These are phyloP conservation scores for Neoarius graeffei DNA, from an alignment of 2,113 vertebrate species.

Conservation along the genomic window DNA sequence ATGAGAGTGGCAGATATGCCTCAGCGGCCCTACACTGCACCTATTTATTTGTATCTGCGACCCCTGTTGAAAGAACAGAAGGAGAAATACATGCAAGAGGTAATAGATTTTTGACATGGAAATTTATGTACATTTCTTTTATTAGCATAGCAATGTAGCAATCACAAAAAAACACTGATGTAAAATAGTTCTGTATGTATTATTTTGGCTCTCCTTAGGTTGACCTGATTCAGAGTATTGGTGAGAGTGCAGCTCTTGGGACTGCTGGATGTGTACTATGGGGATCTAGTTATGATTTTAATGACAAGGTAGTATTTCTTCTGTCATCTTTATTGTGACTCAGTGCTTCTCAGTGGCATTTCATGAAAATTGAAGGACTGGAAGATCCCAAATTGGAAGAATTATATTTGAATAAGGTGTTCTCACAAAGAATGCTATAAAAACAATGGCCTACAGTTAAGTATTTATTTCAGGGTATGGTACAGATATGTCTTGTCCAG, in stretches of 20 bases:
- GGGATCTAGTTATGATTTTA: constrained; percentile 81
- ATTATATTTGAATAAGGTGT: neutral
- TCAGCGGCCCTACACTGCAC: constrained; percentile 60
- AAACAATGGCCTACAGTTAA: neutral
- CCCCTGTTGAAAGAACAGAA: constrained; percentile 75
- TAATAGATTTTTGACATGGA: constrained; percentile 28
- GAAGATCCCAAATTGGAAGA: neutral
- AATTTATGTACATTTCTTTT: neutral
- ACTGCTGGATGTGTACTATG: constrained; percentile 88
- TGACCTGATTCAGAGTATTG: constrained; percentile 87
- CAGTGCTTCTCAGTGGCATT: neutral
- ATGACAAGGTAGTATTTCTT: constrained; percentile 71
- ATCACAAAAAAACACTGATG: neutral
- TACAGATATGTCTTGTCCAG: neutral
- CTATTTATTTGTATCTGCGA: constrained; percentile 80
- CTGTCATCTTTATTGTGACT: neutral
- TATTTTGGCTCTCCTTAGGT: constrained; percentile 62
- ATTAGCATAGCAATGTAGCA: neutral
- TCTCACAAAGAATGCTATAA: neutral
- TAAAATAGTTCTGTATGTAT: neutral
- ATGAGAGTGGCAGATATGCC: constrained; percentile 80
- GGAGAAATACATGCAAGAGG: constrained; percentile 61
- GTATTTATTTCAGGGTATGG: neutral
- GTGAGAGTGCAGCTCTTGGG: constrained; percentile 88
- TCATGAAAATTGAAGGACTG: neutral